Percentiles rank a stretch among this genome's conserved stretches.
Conservation (phyloP, 2,113 vertebrate species). For the Mugil cephalus region DNA sequence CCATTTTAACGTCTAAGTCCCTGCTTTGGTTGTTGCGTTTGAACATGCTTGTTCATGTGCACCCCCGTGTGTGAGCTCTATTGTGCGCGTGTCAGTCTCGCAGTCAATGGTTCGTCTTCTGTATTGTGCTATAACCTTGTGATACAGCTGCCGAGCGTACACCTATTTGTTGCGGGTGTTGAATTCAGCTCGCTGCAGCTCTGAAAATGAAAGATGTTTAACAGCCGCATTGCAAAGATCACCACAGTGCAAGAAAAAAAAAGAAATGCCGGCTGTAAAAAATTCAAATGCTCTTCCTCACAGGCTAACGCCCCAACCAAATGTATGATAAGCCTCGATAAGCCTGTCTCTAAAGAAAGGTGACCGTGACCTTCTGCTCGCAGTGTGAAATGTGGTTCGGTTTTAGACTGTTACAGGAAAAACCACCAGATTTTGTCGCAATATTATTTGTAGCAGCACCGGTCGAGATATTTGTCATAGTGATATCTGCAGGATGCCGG, state of each 20-base stretch:
- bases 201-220: background rate
- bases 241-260: background rate
- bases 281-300: background rate
- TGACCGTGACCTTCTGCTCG: slow-evolving; percentile 24
- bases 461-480: slow-evolving; percentile 10
- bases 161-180: background rate
- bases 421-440: background rate
- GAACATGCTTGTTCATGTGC: no score
- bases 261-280: background rate
- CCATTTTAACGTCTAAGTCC: no score
- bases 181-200: background rate
- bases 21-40: no score
- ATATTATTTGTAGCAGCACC: background rate
- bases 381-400: background rate
- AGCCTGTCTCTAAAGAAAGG: background rate
- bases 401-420: background rate
- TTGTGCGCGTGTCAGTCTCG: background rate
- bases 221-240: background rate
- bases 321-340: slow-evolving; percentile 1
- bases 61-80: no score
- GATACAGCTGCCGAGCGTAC: background rate
- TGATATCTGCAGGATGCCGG: slow-evolving; percentile 18
- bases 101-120: no score
- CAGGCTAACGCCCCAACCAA: background rate
- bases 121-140: background rate